These are phyloP conservation scores for Carlito syrichta DNA, from an alignment of 2,113 vertebrate species.

Conservation along the genomic window DNA sequence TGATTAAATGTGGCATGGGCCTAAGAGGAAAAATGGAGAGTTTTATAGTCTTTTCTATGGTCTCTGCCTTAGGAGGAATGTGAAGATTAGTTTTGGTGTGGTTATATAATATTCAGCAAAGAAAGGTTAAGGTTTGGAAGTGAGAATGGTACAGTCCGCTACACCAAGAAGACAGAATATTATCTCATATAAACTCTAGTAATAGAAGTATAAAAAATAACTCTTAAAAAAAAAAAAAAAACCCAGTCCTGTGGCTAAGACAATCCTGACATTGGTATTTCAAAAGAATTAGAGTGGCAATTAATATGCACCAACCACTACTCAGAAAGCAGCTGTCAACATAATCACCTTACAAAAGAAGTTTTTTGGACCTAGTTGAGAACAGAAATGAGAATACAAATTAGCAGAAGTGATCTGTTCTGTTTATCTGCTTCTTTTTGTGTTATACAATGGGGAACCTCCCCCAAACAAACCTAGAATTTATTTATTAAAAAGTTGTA, in stretches of 20 bases:
- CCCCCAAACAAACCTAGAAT: too few relatives aligned
- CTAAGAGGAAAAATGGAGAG: background rate
- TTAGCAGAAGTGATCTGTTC: background rate
- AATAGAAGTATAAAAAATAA: background rate
- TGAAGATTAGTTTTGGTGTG: background rate
- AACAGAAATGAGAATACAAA: background rate
- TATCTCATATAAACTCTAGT: too few relatives aligned
- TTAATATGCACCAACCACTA: background rate
- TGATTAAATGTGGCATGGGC: background rate
- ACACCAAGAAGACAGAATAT: background rate
- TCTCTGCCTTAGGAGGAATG: background rate
- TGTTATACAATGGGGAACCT: too few relatives aligned
- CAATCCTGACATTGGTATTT: background rate
- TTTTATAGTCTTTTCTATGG: background rate
- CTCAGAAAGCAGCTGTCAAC: background rate
- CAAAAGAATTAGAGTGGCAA: background rate
- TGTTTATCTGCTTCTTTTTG: background rate
- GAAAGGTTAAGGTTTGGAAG: background rate
- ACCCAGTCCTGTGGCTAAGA: background rate
- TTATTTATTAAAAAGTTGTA: too few relatives aligned
- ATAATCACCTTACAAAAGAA: background rate
- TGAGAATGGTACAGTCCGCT: background rate
- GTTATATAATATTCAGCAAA: background rate
- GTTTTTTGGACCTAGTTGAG: background rate
- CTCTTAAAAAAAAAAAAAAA: background rate